Base-by-base conservation (phyloP, 2,797 vertebrate genomes). In the Astyanax mexicanus region DNA sequence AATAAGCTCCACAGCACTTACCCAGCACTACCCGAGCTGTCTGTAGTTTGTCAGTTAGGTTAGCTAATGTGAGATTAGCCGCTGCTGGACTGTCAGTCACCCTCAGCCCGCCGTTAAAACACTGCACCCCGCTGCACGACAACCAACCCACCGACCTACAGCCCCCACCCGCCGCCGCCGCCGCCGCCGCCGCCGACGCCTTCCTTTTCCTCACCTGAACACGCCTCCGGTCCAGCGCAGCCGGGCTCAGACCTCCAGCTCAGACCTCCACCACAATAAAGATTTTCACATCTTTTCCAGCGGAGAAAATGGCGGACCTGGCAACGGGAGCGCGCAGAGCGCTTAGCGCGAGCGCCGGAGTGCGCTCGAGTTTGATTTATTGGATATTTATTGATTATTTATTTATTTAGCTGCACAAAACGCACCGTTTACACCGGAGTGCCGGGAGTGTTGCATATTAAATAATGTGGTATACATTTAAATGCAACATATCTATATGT, bases 301-400 rank as follows among this genome's bases (percentile, higher is more conserved):
- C n/a, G 82, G 85, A 91, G 88, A 94, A 94, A 93, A 94, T 94
- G 93, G 93, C 93, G 92, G 89, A 87, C 82, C 77, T 84, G 62
- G 57, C 79, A 62, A 74, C 91, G 88, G 60, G 91, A 80, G 82
- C 91, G 92, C 92, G 92, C 92, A 66, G 7, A 40, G 25, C 21
- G 44, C 21, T 32, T 32, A 13, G 60, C 52, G 81, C 60, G 73
- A 55, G 40, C 74, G 45, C 60, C 73, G 9, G 49, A 49, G 69
- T 32, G 40, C 77, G 40, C 10, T 23, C 29, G 1, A 29, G 35
- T 47, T 44, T 3, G 21, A 29, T 21, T 69, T 7, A 32, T 42
- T 21, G 12, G 25, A 15, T 0, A 12, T 25, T 38, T 11, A 44
- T 38, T 40, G 32, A 29, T 69, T 29, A 9, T 45, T 37, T 32